Base-by-base conservation (phyloP, 1,140 invertebrate genomes). In the Plectus sambesii region DNA sequence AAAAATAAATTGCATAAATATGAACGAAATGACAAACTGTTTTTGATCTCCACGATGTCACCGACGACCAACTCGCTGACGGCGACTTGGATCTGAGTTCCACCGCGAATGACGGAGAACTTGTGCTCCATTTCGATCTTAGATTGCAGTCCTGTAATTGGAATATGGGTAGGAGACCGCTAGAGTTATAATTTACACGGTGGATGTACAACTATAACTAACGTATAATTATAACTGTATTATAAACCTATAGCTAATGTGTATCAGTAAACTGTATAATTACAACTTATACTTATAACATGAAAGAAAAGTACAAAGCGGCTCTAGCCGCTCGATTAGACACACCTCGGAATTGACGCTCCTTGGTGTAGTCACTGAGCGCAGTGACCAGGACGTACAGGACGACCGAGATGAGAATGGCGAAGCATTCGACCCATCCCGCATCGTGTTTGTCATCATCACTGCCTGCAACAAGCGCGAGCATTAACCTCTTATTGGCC, bases 51-150 rank as follows among this genome's bases (percentile, higher is more conserved):
- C 74, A 89, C 94, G 73, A 99, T 90, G 78, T 99, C 93, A 55
- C 93, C 93, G 55, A 96, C 92, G 58, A 97, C 87, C 68, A 99
- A 85, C 58, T 98, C 92, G 59, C 85, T 85, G 58, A 98, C 92
- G 51, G 84, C 82, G 65, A 99, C 82, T 76, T 97, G 87, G 61
- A 84, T 82, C 38, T 90, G 83, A 74, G 93, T 84, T 48, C 79
- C 82, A 64, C 82, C 81, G 55, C 93, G 80, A 65, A 98, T 92
- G 53, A 96, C 90, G 39, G 87, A 81, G 77, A 98, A 96, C 74
- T 89, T 92, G 73, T 98, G 90, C 75, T 98, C 93, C 68, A 87
- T 86, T 75, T 97, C 92, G 74, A 99, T 98, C 72, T 90, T 83
- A 72, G 77, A 89, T 76, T 99, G 92, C 55, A 99, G 78, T 62